Percentiles rank a stretch among this genome's conserved stretches.
These are phyloP conservation scores for Pteruthius melanotis DNA, from an alignment of 2,113 vertebrate species.

Conservation along the genomic window DNA sequence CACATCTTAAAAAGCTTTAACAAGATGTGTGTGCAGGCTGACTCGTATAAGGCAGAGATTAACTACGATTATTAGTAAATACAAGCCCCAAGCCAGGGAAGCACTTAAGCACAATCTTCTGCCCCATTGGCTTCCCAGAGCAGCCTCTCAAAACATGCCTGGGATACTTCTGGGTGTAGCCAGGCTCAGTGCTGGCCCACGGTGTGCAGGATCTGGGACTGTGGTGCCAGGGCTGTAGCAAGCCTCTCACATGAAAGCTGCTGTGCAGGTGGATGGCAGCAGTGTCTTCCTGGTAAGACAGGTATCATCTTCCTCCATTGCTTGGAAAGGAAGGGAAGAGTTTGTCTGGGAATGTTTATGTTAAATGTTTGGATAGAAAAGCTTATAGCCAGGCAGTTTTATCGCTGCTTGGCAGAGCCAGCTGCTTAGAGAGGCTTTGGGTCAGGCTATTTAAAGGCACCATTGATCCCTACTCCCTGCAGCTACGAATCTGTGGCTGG, in stretches of 20 bases:
- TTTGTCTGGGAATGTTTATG: neutral
- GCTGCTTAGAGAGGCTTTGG: conserved; percentile 30
- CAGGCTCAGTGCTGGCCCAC: neutral
- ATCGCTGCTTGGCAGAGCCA: neutral
- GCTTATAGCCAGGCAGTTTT: neutral
- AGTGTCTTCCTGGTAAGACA: rapidly evolving
- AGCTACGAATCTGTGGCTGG: rapidly evolving
- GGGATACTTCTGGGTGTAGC: neutral
- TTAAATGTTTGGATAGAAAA: neutral
- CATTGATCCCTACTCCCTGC: neutral
- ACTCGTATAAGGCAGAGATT: neutral
- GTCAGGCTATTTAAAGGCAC: neutral
- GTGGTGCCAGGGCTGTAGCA: neutral
- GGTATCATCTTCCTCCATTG: rapidly evolving
- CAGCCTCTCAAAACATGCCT: neutral
- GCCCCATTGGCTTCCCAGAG: neutral
- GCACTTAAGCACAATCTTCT: neutral
- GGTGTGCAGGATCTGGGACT: neutral
- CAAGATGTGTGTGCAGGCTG: neutral
- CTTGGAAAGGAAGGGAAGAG: neutral
- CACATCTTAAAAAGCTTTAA: neutral
- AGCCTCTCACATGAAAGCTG: neutral
- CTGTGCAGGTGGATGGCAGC: rapidly evolving
- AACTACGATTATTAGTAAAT: neutral
- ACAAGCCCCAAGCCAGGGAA: neutral